Conservation (phyloP, 2,797 vertebrate genomes). For the Gallinago solitaria region DNA sequence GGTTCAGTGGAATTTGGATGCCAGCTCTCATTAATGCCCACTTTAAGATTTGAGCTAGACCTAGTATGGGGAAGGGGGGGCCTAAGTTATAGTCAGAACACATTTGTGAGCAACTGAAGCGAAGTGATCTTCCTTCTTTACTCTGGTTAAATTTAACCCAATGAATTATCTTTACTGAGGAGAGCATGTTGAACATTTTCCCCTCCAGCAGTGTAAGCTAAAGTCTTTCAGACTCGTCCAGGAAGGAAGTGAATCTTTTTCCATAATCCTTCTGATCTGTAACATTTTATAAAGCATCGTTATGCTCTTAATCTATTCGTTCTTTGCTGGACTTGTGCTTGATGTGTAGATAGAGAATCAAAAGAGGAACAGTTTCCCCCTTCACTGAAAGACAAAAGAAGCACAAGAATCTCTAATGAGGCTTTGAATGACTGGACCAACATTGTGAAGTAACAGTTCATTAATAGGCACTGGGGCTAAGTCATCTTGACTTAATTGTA, state of each 20-base stretch:
- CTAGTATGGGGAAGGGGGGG: not conserved
- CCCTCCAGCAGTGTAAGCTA: not conserved
- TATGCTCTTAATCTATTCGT: not conserved
- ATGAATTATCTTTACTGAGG: not conserved
- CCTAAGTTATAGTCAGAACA: not conserved
- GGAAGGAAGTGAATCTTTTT: not conserved
- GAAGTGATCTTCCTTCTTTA: not conserved
- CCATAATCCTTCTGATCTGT: not conserved
- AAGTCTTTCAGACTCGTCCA: not conserved
- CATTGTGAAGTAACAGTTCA: not conserved
- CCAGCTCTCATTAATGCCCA: not conserved
- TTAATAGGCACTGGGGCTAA: not conserved
- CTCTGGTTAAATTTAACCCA: not conserved
- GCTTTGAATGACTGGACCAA: not conserved
- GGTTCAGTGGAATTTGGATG: not conserved
- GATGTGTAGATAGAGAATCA: not conserved
- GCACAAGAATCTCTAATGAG: not conserved
- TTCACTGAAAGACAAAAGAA: not conserved
- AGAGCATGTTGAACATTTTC: not conserved
- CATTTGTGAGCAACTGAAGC: not conserved
- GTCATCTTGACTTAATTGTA: not conserved
- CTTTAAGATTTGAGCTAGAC: not conserved
- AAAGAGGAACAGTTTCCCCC: not conserved
- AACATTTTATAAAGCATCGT: not conserved
- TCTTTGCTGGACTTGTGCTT: not conserved